A percentile compares a stretch with the other conserved stretches of the same genome.
Evolutionary conservation across 2,888 invertebrate genomes (phyloP).

Genomic region (Ormyrus pomaceus): DNA sequence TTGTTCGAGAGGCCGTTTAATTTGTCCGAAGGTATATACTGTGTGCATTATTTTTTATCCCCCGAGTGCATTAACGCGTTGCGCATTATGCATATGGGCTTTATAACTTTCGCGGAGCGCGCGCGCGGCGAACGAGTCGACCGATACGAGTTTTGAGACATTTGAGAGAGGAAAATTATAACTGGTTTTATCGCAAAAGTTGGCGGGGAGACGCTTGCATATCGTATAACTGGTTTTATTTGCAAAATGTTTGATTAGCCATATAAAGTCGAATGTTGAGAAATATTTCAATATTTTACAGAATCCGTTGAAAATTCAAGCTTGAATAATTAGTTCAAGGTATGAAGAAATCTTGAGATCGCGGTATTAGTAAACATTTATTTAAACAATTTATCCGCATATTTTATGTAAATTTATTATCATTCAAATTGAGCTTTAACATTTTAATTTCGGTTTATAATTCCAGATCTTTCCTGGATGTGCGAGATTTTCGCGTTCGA

Average conservation of each 20-base stretch:
- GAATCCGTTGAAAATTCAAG: background rate
- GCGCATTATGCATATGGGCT: constrained; percentile 1
- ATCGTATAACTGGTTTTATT: constrained; percentile 31
- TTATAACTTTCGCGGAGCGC: background rate
- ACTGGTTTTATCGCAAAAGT: constrained; percentile 27
- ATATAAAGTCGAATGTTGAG: background rate
- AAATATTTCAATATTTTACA: background rate
- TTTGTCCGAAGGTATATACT: constrained; percentile 13
- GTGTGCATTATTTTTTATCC: background rate
- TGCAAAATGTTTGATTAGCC: constrained; percentile 3
- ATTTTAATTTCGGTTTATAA: too few relatives aligned
- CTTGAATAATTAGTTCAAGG: too few relatives aligned
- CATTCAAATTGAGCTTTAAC: too few relatives aligned
- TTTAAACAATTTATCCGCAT: too few relatives aligned
- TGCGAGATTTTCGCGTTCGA: constrained; percentile 6
- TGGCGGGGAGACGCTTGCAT: background rate
- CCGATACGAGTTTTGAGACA: constrained; percentile 4
- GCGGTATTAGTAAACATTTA: too few relatives aligned
- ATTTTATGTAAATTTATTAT: too few relatives aligned
- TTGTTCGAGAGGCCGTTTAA: constrained; percentile 17
- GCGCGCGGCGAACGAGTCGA: constrained; percentile 2
- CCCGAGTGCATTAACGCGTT: background rate
- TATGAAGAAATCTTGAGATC: too few relatives aligned
- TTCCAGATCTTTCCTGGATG: background rate
- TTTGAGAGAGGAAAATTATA: background rate